These are phyloP conservation scores for Thereva unica DNA, from an alignment of 2,888 invertebrate species.

Conservation along the genomic window DNA sequence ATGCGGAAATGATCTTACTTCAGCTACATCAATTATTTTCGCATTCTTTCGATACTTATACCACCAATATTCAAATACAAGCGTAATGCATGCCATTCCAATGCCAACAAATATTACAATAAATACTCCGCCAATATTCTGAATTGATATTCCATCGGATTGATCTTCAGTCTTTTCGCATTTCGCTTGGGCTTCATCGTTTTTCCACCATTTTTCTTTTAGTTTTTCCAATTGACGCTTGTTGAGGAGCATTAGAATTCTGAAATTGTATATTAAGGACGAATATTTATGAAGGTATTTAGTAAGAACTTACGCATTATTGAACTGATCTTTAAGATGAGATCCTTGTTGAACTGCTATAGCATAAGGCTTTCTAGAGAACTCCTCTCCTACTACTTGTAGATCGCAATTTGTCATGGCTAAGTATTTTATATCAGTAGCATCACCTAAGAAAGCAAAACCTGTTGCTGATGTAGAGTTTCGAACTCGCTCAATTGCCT, in stretches of 20 bases:
- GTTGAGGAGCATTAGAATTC: constrained; percentile 91
- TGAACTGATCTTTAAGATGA: constrained; percentile 90
- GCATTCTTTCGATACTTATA: constrained; percentile 75
- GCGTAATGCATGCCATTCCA: constrained; percentile 84
- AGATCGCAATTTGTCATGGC: constrained; percentile 66
- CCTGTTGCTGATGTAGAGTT: constrained; percentile 75
- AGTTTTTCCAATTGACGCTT: constrained; percentile 88
- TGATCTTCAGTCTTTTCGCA: constrained; percentile 91
- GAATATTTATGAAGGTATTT: neutral
- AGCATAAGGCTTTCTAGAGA: constrained; percentile 95
- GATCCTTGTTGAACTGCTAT: constrained; percentile 97
- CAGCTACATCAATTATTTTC: constrained; percentile 66
- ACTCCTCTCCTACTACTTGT: constrained; percentile 93
- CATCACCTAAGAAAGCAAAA: constrained; percentile 93
- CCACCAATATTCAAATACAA: constrained; percentile 95
- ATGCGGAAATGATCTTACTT: constrained; percentile 55
- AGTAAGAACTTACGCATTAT: constrained; percentile 77
- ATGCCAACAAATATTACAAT: constrained; percentile 97
- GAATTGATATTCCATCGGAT: constrained; percentile 95
- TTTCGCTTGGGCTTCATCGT: constrained; percentile 74
- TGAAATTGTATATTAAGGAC: constrained; percentile 51
- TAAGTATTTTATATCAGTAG: constrained; percentile 78
- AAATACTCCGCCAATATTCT: constrained; percentile 97
- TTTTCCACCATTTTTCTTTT: constrained; percentile 97
- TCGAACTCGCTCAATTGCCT: constrained; percentile 76